phyloP scores from a whole-genome alignment of 2,888 invertebrate species.

The Dione juno region DNA sequence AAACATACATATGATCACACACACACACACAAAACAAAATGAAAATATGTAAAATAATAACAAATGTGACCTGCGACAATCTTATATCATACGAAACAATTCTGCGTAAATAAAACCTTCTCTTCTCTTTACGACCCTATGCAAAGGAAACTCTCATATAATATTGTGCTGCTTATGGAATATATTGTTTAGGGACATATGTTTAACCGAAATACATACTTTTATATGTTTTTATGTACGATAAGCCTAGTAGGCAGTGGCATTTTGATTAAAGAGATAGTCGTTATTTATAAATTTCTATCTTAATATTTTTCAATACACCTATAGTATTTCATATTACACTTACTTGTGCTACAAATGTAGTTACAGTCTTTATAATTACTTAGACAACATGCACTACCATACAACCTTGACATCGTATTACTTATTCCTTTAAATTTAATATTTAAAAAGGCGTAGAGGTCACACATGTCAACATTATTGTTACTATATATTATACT shows the following conservation, averaged over 20 bases:
- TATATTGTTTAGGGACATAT: not conserved
- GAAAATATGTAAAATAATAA: not conserved
- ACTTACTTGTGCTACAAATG: too few species aligned
- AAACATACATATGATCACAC: too few species aligned
- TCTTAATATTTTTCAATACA: not conserved
- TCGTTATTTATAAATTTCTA: not conserved
- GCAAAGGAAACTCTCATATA: conserved; percentile 4
- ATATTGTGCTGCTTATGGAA: not conserved
- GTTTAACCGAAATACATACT: not conserved
- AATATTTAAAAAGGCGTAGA: too few species aligned
- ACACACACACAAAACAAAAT: not conserved
- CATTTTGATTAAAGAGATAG: not conserved
- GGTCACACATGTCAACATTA: too few species aligned
- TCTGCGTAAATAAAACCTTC: not conserved
- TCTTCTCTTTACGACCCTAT: not conserved
- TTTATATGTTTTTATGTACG: not conserved
- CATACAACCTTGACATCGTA: too few species aligned
- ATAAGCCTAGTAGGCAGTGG: not conserved
- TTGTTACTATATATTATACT: too few species aligned
- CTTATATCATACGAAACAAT: not conserved
- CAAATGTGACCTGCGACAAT: not conserved
- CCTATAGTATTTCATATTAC: too few species aligned
- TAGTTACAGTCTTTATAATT: too few species aligned
- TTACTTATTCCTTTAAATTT: too few species aligned
- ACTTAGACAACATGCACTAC: too few species aligned